Evolutionary conservation across 1,140 invertebrate species (phyloP), one percentile per base, ranked within the genome.

Genomic region (Ladona fulva): DNA sequence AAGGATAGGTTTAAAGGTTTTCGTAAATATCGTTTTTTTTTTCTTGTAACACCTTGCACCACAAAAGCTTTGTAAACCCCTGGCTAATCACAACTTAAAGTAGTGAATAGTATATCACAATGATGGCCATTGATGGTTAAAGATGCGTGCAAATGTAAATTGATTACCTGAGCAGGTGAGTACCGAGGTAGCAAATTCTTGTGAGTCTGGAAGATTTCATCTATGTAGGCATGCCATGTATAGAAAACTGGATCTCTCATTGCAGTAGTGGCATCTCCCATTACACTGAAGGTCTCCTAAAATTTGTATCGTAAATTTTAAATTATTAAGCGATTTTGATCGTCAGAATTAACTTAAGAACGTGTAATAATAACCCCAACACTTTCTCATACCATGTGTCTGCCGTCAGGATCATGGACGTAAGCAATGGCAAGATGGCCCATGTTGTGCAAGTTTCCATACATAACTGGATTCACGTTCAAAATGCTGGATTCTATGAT

Each of bases 391-490:
- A 37, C 92, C 85, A 91, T 85, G 83, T 91, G 89, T 80, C 90
- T 87, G 82, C 89, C 86, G 82, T 92, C 90, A 0, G 92, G 92
- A 79, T 90, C 90, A 80, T 90, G 89, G 12, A 86, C 81, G 79
- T 86, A 87, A 0, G 86, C 85, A 78, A 90, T 86, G 79, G 87
- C 84, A 19, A 89, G 82, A 81, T 90, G 89, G 0, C 87, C 88
- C 83, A 87, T 85, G 82, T 90, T 90, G 81, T 91, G 90, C 24
- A 90, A 79, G 81, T 88, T 85, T 0, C 89, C 89, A 81, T 90
- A 90, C 81, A 86, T 86, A 24, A 82, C 81, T 1, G 52, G 75
- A 80, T 88, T 87, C 1, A 83, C 81, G 5, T 83, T 83, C 16
- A 85, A 78, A 7, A 81, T 80, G 22, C 81, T 83, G 1, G 85